Conservation (phyloP, 2,888 invertebrate species). For the Didymodactylos carnosus region DNA sequence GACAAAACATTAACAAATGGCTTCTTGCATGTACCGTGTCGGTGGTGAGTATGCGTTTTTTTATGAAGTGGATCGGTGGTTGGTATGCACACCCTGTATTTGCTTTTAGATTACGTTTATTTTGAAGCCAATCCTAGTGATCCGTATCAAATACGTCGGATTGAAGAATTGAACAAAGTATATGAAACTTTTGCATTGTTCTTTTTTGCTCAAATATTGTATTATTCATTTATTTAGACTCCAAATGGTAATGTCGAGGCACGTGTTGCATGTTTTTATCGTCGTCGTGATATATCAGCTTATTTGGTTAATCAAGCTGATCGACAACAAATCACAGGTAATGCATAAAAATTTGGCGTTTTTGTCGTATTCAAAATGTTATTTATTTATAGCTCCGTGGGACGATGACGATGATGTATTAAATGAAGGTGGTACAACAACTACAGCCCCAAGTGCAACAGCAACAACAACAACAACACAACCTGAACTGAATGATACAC, state of each 20-base stretch:
- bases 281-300: constrained; percentile 6
- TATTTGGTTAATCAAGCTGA: constrained; percentile 7
- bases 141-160: background rate
- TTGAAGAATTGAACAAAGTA: constrained; percentile 2
- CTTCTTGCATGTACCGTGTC: background rate
- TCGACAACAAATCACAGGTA: background rate
- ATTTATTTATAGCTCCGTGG: background rate
- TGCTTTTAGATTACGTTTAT: constrained; percentile 4
- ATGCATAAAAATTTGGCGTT: background rate
- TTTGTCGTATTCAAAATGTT: background rate
- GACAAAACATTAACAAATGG: background rate
- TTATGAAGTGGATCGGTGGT: too few relatives aligned
- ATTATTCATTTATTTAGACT: background rate
- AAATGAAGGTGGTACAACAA: background rate
- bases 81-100: too few relatives aligned
- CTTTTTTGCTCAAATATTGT: background rate
- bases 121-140: background rate
- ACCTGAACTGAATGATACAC: constrained; percentile 3
- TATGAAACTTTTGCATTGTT: background rate
- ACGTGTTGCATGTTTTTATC: constrained; percentile 10
- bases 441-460: background rate
- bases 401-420: background rate
- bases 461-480: background rate
- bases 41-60: background rate
- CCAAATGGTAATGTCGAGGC: constrained; percentile 14